phyloP scores from a whole-genome alignment of 2,113 vertebrate species.

The Sterna hirundo region DNA sequence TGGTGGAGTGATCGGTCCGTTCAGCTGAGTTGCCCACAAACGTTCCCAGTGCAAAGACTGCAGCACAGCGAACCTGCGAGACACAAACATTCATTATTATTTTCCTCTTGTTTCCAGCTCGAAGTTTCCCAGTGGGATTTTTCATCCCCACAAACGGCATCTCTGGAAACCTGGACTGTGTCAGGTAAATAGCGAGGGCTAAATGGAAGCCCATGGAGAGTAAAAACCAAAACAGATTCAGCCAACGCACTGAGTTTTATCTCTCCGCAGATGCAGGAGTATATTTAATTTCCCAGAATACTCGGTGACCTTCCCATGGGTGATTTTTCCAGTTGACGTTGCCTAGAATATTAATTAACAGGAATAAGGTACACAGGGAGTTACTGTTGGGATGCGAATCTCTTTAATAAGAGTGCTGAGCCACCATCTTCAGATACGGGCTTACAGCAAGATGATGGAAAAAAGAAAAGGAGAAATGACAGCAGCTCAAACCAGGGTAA shows the following conservation, averaged over 20 bases:
- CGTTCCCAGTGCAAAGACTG: slow-evolving; percentile 93
- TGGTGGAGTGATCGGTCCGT: slow-evolving; percentile 96
- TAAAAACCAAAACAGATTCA: not conserved
- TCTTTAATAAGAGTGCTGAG: not conserved
- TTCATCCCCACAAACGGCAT: not conserved
- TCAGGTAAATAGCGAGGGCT: not conserved
- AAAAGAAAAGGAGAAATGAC: not conserved
- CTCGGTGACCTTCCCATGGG: not conserved
- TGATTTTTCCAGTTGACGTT: not conserved
- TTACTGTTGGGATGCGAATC: not conserved
- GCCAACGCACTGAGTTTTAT: not conserved
- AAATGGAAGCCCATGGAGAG: not conserved
- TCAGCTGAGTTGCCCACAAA: slow-evolving; percentile 96
- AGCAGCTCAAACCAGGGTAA: not conserved
- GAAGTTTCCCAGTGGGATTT: rapidly evolving
- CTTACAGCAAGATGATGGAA: not conserved
- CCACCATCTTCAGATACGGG: not conserved
- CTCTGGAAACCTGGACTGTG: not conserved
- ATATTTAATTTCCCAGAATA: not conserved
- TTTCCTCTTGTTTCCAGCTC: not conserved
- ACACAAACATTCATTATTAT: too few species aligned
- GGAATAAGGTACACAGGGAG: not conserved
- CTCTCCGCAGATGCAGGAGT: not conserved
- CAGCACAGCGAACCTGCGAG: slow-evolving; percentile 90
- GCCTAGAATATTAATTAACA: slow-evolving; percentile 6